Conservation (phyloP, 2,113 vertebrate genomes). For the Cricetomys ansorgei region DNA sequence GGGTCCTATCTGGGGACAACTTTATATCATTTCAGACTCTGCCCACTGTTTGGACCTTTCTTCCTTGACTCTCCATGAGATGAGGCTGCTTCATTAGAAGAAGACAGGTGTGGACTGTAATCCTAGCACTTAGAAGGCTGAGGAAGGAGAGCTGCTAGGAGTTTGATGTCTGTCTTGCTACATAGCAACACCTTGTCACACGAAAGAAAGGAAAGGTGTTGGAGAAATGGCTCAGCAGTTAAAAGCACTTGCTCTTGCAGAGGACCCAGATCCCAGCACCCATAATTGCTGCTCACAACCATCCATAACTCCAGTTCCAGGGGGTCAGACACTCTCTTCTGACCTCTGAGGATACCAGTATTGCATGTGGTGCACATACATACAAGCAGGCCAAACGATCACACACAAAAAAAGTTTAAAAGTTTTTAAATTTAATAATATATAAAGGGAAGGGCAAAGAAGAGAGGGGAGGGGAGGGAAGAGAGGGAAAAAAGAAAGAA, state of each 20-base stretch:
- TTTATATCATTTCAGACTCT: not conserved
- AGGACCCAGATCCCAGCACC: too few relatives aligned
- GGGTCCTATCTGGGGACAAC: not conserved
- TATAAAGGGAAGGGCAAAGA: not conserved
- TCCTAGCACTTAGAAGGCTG: not conserved
- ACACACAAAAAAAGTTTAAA: not conserved
- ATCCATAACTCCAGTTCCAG: not conserved
- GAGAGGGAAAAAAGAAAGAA: accelerated
- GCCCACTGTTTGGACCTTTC: not conserved
- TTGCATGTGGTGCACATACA: not conserved
- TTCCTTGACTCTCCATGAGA: not conserved
- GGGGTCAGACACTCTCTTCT: not conserved
- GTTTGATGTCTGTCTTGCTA: not conserved
- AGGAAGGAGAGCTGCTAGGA: not conserved
- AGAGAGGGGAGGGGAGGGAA: not conserved
- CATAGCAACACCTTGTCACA: not conserved
- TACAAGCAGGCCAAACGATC: not conserved
- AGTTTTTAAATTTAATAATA: not conserved
- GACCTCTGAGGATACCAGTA: not conserved
- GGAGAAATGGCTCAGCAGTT: not conserved
- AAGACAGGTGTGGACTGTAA: not conserved
- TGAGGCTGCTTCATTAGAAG: not conserved
- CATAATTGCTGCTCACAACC: not conserved
- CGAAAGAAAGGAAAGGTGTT: not conserved
- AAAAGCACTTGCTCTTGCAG: not conserved